Base-by-base conservation (phyloP, 2,888 invertebrate genomes). In the Rotaria socialis region DNA sequence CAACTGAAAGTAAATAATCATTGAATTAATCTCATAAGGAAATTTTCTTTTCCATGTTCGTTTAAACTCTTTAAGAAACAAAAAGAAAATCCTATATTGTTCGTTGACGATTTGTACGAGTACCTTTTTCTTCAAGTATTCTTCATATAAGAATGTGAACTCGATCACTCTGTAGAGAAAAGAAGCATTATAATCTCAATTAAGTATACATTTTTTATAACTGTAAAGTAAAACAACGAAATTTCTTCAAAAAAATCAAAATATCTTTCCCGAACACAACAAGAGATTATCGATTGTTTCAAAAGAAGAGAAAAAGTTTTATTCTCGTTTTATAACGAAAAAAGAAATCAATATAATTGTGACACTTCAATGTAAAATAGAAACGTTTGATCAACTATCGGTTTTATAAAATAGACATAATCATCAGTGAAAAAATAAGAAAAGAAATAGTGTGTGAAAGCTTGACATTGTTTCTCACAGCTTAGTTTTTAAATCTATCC, bases 381-480 rank as follows among this genome's bases (percentile, higher is more conserved):
- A 35, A 67, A 67, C 16, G 67, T 67, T 67, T 67, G 67, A 67
- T 27, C 67, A n/a, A 67, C 67, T 67, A 3, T 67, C 67, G 67
- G 67, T 67, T 35, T 24, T 24, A 24, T 24, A 56, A 56, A 14
- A 56, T 22, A 56, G 7, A 67, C 16, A 27, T 67, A 67, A 67
- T 67, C 67, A 67, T 8, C 11, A 35, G 35, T 35, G 35, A 16
- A 27, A 67, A 67, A 19, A 67, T 6, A 27, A 60, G 8, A 67
- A 55, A 55, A 55, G 22, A 55, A 22, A 22, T 5, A 67, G 67
- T 35, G 67, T 67, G 67, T 67, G 67, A 67, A 67, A 16, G 35
- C 35, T 16, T 60, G 24, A 60, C 58, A 60, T 60, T 60, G 58
- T 60, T 60, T 67, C 35, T 67, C 35, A 35, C 67, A 67, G 67